Evolutionary conservation across 2,113 vertebrate genomes (phyloP).

Genomic region (Himantopus leucocephalus): DNA sequence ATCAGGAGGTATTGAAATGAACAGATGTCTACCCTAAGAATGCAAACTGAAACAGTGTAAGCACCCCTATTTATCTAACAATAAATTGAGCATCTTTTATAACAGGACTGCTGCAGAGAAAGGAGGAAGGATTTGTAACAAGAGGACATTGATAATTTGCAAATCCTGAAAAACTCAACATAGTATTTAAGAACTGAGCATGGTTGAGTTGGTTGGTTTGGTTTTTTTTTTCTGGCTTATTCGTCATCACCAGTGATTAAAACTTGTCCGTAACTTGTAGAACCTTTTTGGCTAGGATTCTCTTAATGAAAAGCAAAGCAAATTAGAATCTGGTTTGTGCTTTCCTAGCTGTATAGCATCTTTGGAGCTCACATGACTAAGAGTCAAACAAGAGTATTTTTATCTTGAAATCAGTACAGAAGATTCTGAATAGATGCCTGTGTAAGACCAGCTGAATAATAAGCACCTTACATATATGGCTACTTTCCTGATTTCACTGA

Average conservation of each 20-base stretch:
- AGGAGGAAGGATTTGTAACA: neutral
- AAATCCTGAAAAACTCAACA: neutral
- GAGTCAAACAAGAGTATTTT: neutral
- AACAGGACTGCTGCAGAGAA: neutral
- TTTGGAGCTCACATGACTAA: neutral
- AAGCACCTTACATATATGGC: neutral
- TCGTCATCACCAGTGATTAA: neutral
- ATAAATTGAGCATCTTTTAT: neutral
- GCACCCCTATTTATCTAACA: neutral
- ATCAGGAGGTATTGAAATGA: neutral
- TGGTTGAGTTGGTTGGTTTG: too few relatives aligned
- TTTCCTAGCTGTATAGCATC: neutral
- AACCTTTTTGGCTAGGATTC: neutral
- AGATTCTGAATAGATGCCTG: neutral
- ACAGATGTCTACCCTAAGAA: neutral
- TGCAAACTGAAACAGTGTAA: neutral
- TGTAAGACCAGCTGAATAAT: neutral
- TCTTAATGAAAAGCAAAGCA: neutral
- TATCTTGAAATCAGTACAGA: neutral
- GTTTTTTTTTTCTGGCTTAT: neutral
- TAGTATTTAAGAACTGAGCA: neutral
- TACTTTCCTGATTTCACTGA: neutral
- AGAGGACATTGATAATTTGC: neutral
- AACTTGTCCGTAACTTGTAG: neutral
- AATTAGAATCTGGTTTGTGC: neutral